Evolutionary conservation across 2,113 vertebrate genomes (phyloP), one percentile per base, ranked within the genome.

Genomic region (Phasianus colchicus): DNA sequence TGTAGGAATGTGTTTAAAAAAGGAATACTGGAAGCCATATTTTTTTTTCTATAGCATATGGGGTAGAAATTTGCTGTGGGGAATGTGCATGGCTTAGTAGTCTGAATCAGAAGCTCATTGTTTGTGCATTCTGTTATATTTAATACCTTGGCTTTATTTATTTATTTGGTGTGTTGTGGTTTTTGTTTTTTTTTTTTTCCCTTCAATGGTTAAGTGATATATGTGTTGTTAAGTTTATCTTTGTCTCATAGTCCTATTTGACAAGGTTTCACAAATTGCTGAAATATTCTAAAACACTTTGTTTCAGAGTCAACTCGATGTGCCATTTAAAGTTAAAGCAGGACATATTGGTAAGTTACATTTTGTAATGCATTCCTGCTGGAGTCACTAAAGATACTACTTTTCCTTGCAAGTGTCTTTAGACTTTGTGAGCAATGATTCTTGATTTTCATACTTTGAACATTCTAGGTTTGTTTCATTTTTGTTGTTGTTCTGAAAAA

Each of bases 261-360:
- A 22, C 29, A 91, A 47, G 3, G 29, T 89, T 75, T 86, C 5
- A 27, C 2, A 30, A 21, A 55, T 42, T 88, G 42, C 34, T 94
- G 65, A 93, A 78, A 60, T 87, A 13, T 90, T 89, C 22, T 73
- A 30, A 95, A 96, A 4, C 17, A 6, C 61, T 96, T 84, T 93
- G 20, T 97, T 98, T 93, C 97, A 99, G 99, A 99, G 98, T 98
- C 98, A 99, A 73, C 96, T 99, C 95, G 98, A 99, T 98, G 99
- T 99, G 90, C 99, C 99, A 69, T 99, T 99, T 97, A 99, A 99
- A 98, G 98, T 99, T 91, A 98, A 98, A 98, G 98, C 99, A 42
- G 99, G 99, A 47, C 98, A 99, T 93, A 99, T 99, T 98, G 98
- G 99, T 99, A 98, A 98, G 98, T 91, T 64, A 20, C 77, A 19